phyloP scores from a whole-genome alignment of 2,113 vertebrate species.

The Tympanuchus pallidicinctus region DNA sequence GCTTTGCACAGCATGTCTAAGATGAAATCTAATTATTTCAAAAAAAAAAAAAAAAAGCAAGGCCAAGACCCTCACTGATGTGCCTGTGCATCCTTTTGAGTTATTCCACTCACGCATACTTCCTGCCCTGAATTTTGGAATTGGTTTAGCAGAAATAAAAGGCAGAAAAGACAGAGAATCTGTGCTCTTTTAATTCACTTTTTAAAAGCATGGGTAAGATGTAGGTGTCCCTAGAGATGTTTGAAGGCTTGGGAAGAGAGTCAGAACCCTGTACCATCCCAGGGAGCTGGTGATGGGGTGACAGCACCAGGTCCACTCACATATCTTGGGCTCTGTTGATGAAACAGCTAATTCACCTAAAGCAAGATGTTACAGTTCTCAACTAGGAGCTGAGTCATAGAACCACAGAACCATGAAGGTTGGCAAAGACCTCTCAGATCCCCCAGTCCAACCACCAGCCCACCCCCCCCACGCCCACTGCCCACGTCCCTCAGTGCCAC shows the following conservation, averaged over 20 bases:
- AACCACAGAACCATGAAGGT: too few species aligned
- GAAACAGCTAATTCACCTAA: accelerated
- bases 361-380: background rate
- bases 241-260: background rate
- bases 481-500: too few species aligned
- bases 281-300: background rate
- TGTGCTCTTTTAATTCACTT: background rate
- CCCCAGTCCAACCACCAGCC: too few species aligned
- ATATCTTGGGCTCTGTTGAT: accelerated
- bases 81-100: background rate
- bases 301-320: accelerated
- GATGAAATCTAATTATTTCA: background rate
- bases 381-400: background rate
- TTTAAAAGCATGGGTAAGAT: background rate
- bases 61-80: background rate
- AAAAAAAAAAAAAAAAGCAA: background rate
- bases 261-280: background rate
- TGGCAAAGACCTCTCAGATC: too few species aligned
- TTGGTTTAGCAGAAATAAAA: background rate
- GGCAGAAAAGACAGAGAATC: background rate
- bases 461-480: too few species aligned
- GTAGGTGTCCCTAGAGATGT: background rate
- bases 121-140: background rate
- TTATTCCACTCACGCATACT: background rate
- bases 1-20: background rate